Percentiles rank a stretch among this genome's conserved stretches.
Evolutionary conservation across 2,113 vertebrate genomes (phyloP).

Genomic region (Sander lucioperca): DNA sequence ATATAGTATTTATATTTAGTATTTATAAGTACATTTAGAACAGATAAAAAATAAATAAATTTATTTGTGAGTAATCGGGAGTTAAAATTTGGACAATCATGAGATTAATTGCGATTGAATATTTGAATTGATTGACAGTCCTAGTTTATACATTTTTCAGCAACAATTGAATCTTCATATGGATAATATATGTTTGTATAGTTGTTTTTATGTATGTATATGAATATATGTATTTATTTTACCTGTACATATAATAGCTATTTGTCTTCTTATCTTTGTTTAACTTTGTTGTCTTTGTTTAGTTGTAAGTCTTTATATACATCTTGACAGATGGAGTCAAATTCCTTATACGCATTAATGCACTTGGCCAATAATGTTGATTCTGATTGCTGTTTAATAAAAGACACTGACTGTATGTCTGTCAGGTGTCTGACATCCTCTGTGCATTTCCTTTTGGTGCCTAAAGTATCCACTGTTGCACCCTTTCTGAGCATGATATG

Average conservation of each 20-base stretch:
- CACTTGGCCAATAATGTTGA: background rate
- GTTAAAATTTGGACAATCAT: too few species aligned
- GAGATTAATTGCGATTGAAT: too few species aligned
- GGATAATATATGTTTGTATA: background rate
- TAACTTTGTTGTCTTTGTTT: background rate
- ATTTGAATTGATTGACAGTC: too few species aligned
- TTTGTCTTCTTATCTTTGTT: background rate
- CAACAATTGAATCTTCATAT: background rate
- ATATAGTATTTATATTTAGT: too few species aligned
- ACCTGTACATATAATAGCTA: background rate
- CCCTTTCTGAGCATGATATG: conserved; percentile 35
- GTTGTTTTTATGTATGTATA: background rate
- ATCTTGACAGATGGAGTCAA: background rate
- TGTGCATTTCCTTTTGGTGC: conserved; percentile 36
- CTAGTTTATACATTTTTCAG: background rate
- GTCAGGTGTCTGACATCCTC: conserved; percentile 24
- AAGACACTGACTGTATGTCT: conserved; percentile 6
- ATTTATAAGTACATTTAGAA: too few species aligned
- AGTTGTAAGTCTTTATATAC: background rate
- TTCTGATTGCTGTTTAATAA: conserved; percentile 15
- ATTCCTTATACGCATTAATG: background rate
- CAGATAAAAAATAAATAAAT: too few species aligned
- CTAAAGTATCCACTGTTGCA: conserved; percentile 55
- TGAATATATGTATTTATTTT: background rate
- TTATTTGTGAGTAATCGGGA: too few species aligned